A percentile compares a stretch with the other conserved stretches of the same genome.
Evolutionary conservation across 2,113 vertebrate species (phyloP).

Genomic region (Panthera uncia): DNA sequence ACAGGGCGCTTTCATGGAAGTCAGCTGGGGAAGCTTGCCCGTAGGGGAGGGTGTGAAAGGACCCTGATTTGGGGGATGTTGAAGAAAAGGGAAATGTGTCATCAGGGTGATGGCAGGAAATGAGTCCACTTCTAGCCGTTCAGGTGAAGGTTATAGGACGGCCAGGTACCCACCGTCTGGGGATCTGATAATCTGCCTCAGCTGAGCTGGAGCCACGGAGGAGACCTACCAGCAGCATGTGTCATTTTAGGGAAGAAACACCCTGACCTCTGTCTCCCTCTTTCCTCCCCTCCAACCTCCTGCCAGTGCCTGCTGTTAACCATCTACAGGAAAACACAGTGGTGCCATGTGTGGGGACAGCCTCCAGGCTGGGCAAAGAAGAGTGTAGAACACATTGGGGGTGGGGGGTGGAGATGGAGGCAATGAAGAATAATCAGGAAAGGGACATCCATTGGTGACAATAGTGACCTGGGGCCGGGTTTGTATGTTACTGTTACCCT

Average conservation of each 20-base stretch:
- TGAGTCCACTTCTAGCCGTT: neutral
- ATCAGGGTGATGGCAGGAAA: neutral
- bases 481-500: neutral
- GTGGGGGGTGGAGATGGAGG: too few relatives aligned
- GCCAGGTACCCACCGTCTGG: neutral
- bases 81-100: neutral
- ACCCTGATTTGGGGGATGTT: neutral
- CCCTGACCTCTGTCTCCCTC: neutral
- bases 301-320: neutral
- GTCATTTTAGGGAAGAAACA: neutral
- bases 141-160: neutral
- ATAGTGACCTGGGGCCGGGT: rapidly evolving
- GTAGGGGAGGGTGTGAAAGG: neutral
- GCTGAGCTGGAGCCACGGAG: neutral
- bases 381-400: neutral
- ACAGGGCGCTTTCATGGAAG: neutral
- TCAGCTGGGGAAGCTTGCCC: neutral
- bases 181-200: neutral
- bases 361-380: neutral
- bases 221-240: neutral
- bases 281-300: neutral
- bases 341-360: neutral
- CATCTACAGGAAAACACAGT: neutral
- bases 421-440: neutral
- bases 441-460: neutral